These are phyloP conservation scores for Galaxea fascicularis DNA, from an alignment of 92 coral and sea anemone genomes.

Conservation along the genomic window DNA sequence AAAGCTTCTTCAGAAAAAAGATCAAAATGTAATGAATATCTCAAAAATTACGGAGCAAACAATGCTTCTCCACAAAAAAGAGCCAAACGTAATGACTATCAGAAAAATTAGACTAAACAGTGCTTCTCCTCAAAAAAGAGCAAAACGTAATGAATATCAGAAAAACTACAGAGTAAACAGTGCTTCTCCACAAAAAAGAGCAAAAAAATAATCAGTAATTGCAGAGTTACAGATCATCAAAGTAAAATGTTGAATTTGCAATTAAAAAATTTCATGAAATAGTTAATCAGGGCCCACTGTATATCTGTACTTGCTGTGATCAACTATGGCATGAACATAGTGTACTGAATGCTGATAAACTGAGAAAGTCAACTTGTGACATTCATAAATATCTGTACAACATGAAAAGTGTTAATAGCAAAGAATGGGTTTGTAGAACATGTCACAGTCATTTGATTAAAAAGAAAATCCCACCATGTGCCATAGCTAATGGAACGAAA, in stretches of 20 bases:
- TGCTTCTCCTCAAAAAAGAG: slow-evolving; percentile 2
- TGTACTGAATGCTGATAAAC: slow-evolving; percentile 52
- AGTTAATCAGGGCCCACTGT: slow-evolving; percentile 29
- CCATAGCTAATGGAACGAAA: slow-evolving; percentile 57
- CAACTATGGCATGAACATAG: slow-evolving; percentile 55
- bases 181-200: not conserved
- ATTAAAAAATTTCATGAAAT: slow-evolving; percentile 48
- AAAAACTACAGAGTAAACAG: not conserved
- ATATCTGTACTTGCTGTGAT: slow-evolving; percentile 48
- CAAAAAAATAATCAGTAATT: not conserved
- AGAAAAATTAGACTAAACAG: slow-evolving; percentile 23
- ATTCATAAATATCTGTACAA: slow-evolving; percentile 44
- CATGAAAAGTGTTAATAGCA: slow-evolving; percentile 57
- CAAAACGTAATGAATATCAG: not conserved
- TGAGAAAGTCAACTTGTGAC: slow-evolving; percentile 55
- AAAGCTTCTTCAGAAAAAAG: slow-evolving; percentile 17
- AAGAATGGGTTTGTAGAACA: slow-evolving; percentile 66
- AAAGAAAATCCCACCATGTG: slow-evolving; percentile 59
- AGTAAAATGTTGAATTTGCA: slow-evolving; percentile 4
- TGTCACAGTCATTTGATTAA: slow-evolving; percentile 60
- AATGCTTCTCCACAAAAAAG: not conserved
- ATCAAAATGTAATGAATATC: not conserved
- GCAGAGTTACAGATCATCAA: not conserved
- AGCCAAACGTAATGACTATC: not conserved
- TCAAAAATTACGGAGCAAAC: not conserved